Base-by-base conservation (phyloP, 2,113 vertebrate genomes). In the Lepidothrix coronata region DNA sequence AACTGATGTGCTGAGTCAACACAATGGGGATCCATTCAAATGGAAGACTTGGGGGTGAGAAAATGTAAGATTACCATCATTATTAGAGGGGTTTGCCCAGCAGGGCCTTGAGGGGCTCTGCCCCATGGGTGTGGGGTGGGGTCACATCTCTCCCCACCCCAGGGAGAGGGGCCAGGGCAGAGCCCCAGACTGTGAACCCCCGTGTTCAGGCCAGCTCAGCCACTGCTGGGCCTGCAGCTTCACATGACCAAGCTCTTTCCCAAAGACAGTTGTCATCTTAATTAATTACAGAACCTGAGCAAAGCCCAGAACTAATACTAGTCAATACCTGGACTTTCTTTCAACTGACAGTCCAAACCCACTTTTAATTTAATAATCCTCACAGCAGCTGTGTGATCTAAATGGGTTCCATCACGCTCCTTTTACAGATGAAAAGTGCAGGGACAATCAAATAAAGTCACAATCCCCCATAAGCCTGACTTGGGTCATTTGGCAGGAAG, bases 1-100 rank as follows among this genome's bases (percentile, higher is more conserved):
- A 20, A 7, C 43, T 81, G 0, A 0, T 13, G 14, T 9, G 6
- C 51, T 33, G 31, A 74, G 30, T 52, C 33, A 59, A 11, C 12
- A 27, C 6, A 21, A 12, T 2, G 16, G 27, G 18, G 18, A 20
- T 54, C 65, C 41, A 31, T 44, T 52, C 1, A 1, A 66, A 52
- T 24, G 31, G 75, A 18, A 62, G 52, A 33, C 5, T 41, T 24
- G 15, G 10, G 44, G 35, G 22, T 9, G 48, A 37, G 52, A n/a
- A 85, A 94, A 84, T 35, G 8, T 0, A 25, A 51, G 44, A 76
- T 83, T 67, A 46, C 31, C 6, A 21, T 51, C 23, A 30, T 41
- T 35, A 37, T 44, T 44, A 41, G 31, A 16, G 10, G 11, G 2
- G 8, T 57, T 68, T 88, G 51, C 41, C 51, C 73, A 89, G 55